Conservation (phyloP, 1,140 invertebrate species). For the Papilio xuthus region DNA sequence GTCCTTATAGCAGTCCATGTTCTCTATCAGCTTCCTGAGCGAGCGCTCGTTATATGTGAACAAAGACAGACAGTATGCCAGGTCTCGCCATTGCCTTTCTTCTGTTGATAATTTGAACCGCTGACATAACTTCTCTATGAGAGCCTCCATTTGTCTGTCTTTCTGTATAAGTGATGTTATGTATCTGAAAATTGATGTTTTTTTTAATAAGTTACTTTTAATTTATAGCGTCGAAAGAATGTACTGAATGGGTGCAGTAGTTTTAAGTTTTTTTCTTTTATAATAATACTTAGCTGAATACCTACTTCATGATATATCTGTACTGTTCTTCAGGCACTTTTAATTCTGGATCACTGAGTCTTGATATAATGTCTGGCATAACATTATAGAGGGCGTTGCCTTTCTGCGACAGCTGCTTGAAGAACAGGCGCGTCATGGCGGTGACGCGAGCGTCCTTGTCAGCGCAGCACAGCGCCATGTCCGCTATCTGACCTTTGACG, state of each 20-base stretch:
- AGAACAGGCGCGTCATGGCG: slow-evolving; percentile 90
- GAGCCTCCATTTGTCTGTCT: slow-evolving; percentile 92
- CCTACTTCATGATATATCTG: slow-evolving; percentile 90
- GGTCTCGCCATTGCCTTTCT: slow-evolving; percentile 91
- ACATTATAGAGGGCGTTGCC: slow-evolving; percentile 96
- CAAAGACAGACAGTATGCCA: slow-evolving; percentile 89
- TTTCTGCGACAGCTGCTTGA: slow-evolving; percentile 92
- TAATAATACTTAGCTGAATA: slow-evolving; percentile 38
- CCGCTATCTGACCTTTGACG: slow-evolving; percentile 95
- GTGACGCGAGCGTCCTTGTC: slow-evolving; percentile 88
- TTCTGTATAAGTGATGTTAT: slow-evolving; percentile 92
- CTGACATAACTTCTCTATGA: slow-evolving; percentile 94
- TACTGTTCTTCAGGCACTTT: slow-evolving; percentile 90
- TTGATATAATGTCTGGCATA: slow-evolving; percentile 96
- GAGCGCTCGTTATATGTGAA: slow-evolving; percentile 87
- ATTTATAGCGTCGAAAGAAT: no score
- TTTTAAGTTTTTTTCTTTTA: neutral
- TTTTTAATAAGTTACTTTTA: no score
- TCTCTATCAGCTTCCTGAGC: slow-evolving; percentile 89
- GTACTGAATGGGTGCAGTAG: no score
- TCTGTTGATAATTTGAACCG: slow-evolving; percentile 87
- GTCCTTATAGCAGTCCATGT: slow-evolving; percentile 90
- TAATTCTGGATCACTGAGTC: slow-evolving; percentile 89
- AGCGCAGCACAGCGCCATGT: slow-evolving; percentile 93
- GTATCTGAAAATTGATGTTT: slow-evolving; percentile 82